Conservation (phyloP, 1,140 invertebrate species). For the Callitettix versicolor region DNA sequence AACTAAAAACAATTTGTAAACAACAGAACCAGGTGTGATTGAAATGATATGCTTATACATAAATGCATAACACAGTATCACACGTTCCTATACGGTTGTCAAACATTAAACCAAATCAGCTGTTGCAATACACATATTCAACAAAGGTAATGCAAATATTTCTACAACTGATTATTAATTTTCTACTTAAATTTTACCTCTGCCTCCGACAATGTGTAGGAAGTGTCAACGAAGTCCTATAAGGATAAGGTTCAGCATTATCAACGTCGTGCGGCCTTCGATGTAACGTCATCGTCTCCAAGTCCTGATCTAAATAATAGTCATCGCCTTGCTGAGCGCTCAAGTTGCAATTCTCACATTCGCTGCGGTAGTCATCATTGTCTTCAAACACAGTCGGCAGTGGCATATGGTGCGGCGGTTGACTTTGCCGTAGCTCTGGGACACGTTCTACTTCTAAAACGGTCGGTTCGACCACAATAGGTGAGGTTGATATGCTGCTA, state of each 20-base stretch:
- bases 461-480: too few relatives aligned
- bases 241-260: slow-evolving; percentile 36
- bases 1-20: too few relatives aligned
- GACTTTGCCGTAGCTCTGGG: background rate
- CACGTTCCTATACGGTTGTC: too few relatives aligned
- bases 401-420: background rate
- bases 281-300: slow-evolving; percentile 53
- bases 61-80: too few relatives aligned
- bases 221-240: slow-evolving; percentile 53
- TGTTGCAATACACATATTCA: too few relatives aligned
- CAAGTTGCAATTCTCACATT: slow-evolving; percentile 69
- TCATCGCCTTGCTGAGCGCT: slow-evolving; percentile 44
- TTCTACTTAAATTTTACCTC: slow-evolving; percentile 37
- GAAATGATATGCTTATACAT: too few relatives aligned
- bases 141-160: too few relatives aligned
- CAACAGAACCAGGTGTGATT: too few relatives aligned
- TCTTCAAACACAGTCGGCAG: slow-evolving; percentile 35
- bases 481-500: too few relatives aligned
- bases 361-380: slow-evolving; percentile 62
- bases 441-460: too few relatives aligned
- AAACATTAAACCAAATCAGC: too few relatives aligned
- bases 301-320: slow-evolving; percentile 50
- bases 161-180: too few relatives aligned
- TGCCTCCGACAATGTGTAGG: slow-evolving; percentile 52
- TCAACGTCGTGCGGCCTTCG: slow-evolving; percentile 29